Evolutionary conservation across 2,113 vertebrate genomes (phyloP).

Genomic region (Brachypteracias leptosomus): DNA sequence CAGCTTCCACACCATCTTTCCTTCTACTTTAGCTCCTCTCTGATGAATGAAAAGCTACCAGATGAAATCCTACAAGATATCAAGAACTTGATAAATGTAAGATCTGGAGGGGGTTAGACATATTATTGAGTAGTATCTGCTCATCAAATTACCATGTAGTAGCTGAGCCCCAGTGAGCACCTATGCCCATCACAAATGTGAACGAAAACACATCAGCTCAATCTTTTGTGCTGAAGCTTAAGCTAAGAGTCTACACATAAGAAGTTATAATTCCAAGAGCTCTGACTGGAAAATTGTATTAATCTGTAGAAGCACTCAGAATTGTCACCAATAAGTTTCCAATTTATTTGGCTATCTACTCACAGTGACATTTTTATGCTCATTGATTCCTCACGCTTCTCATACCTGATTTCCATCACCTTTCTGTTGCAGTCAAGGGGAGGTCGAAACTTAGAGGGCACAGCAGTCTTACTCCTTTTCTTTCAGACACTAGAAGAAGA

Average conservation of each 20-base stretch:
- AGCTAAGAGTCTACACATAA: not conserved
- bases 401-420: not conserved
- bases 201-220: not conserved
- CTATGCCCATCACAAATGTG: not conserved
- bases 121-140: not conserved
- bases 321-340: not conserved
- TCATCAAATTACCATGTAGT: not conserved
- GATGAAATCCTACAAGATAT: conserved; percentile 30
- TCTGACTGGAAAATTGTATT: not conserved
- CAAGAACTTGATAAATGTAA: conserved; percentile 57
- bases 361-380: not conserved
- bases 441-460: not conserved
- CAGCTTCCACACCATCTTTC: not conserved
- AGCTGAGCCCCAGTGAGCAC: not conserved
- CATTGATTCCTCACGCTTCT: not conserved
- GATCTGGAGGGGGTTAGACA: not conserved
- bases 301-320: not conserved
- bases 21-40: not conserved
- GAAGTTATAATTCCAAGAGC: not conserved
- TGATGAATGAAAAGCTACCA: not conserved
- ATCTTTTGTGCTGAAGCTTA: not conserved
- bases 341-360: not conserved
- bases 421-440: not conserved
- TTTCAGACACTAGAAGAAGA: conserved; percentile 72
- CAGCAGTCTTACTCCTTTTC: rapidly evolving